Conservation (phyloP, 2,888 invertebrate species). For the Odontocerum albicorne region DNA sequence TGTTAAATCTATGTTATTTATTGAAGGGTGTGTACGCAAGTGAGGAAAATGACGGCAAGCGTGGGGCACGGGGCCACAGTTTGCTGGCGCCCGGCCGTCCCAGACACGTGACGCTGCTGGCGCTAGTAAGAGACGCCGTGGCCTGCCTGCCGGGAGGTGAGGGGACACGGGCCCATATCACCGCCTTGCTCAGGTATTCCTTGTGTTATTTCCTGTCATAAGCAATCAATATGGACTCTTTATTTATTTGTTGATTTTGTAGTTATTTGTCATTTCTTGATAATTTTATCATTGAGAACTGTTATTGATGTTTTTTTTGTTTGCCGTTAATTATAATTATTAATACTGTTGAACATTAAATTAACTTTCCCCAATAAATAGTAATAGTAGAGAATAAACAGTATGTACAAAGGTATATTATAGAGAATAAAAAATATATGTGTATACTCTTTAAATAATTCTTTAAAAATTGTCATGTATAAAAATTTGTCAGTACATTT, state of each 20-base stretch:
- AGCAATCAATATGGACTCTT: not conserved
- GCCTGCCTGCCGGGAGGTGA: slow-evolving; percentile 93
- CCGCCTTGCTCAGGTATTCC: slow-evolving; percentile 69
- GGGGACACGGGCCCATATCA: slow-evolving; percentile 88
- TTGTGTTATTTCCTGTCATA: not conserved
- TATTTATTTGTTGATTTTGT: not conserved
- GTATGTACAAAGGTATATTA: too few relatives aligned
- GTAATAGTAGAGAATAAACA: too few relatives aligned
- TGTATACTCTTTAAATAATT: too few relatives aligned
- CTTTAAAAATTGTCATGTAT: too few relatives aligned
- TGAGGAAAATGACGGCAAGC: slow-evolving; percentile 35
- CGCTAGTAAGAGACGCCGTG: slow-evolving; percentile 91
- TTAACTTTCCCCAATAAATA: too few relatives aligned
- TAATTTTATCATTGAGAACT: too few relatives aligned
- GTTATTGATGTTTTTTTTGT: too few relatives aligned
- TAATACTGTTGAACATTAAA: too few relatives aligned
- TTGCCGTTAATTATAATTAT: too few relatives aligned
- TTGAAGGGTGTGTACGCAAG: slow-evolving; percentile 31
- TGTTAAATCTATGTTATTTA: too few relatives aligned
- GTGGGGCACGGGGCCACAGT: slow-evolving; percentile 75
- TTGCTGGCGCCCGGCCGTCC: slow-evolving; percentile 81
- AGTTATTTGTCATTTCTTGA: not conserved
- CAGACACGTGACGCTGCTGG: slow-evolving; percentile 86
- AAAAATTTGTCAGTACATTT: slow-evolving; percentile 39
- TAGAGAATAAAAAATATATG: too few relatives aligned